Percentiles rank a stretch among this genome's conserved stretches.
phyloP scores from a whole-genome alignment of 2,888 invertebrate species.

The Meliscaeva auricollis region DNA sequence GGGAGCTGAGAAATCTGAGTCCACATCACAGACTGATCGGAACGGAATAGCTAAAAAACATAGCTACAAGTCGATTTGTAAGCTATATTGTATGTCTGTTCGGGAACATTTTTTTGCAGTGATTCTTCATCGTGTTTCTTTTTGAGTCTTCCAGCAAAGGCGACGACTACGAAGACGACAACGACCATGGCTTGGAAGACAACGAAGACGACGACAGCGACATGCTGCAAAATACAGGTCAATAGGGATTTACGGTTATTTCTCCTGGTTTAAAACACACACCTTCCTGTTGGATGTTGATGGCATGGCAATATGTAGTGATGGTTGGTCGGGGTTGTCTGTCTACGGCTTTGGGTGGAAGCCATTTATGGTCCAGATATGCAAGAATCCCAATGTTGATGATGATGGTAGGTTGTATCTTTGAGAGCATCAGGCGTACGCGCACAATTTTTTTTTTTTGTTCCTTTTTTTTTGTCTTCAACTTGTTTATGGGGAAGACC shows the following conservation, averaged over 20 bases:
- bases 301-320: constrained; percentile 3
- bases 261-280: constrained; percentile 54
- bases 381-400: constrained; percentile 39
- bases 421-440: constrained; percentile 11
- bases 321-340: constrained; percentile 20
- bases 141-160: constrained; percentile 34
- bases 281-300: constrained; percentile 44
- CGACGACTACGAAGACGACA: constrained; percentile 14
- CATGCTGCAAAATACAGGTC: constrained; percentile 68
- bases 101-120: constrained; percentile 9
- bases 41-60: constrained; percentile 51
- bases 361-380: constrained; percentile 68
- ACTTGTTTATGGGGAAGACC: constrained; percentile 44
- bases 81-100: constrained; percentile 31
- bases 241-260: constrained; percentile 75
- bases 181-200: constrained; percentile 11
- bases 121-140: constrained; percentile 15
- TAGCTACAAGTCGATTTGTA: constrained; percentile 53
- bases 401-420: constrained; percentile 15
- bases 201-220: constrained; percentile 3
- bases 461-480: background rate
- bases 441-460: constrained; percentile 7
- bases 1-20: constrained; percentile 30
- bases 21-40: constrained; percentile 50
- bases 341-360: constrained; percentile 38